Conservation (phyloP, 2,888 invertebrate species). For the Drosophila limbata region DNA sequence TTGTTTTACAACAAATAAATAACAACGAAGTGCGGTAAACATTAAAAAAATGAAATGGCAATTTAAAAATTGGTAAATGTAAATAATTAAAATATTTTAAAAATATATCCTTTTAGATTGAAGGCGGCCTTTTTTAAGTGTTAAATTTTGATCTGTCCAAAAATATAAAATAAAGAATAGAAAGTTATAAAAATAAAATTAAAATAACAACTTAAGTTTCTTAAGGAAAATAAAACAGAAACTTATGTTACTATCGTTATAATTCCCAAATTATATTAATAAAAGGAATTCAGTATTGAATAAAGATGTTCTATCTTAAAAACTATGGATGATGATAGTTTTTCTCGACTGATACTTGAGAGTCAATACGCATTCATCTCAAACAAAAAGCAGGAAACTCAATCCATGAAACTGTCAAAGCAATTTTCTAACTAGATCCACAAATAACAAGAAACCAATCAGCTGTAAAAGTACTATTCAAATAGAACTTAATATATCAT, state of each 20-base stretch:
- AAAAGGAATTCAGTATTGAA: no score
- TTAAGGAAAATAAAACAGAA: no score
- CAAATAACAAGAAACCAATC: constrained; percentile 58
- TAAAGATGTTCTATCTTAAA: neutral
- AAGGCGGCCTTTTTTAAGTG: neutral
- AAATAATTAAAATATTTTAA: neutral
- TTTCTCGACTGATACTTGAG: neutral
- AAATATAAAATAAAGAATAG: neutral
- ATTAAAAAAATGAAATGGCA: constrained; percentile 2
- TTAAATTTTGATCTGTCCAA: neutral
- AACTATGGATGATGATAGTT: neutral
- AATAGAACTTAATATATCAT: constrained; percentile 32
- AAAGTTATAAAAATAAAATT: neutral
- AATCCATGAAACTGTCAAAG: constrained; percentile 18
- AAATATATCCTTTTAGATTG: neutral
- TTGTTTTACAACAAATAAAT: constrained; percentile 20
- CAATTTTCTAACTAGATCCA: constrained; percentile 13
- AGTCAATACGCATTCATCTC: neutral
- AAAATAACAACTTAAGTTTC: neutral
- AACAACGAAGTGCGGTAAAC: constrained; percentile 1
- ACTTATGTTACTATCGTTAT: no score
- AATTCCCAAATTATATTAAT: no score
- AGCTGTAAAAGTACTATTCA: constrained; percentile 55
- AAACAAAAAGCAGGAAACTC: constrained; percentile 12
- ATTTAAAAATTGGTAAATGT: constrained; percentile 6